Percentiles rank a stretch among this genome's conserved stretches.
phyloP scores from a whole-genome alignment of 2,888 invertebrate genomes.

The Drosophila ezoana region DNA sequence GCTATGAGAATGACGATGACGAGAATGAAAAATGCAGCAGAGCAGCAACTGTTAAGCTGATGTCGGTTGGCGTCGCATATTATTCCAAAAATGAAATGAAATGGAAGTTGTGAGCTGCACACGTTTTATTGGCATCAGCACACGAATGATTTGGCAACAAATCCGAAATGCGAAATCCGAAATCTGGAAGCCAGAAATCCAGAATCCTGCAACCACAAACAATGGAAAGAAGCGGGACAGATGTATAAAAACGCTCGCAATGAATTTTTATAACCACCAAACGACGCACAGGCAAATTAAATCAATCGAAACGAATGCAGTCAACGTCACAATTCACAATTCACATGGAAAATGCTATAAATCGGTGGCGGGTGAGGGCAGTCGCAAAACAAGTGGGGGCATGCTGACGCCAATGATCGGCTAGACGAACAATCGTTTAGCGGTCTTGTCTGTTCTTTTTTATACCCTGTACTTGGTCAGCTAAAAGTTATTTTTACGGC shows the following conservation, averaged over 20 bases:
- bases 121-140: constrained; percentile 63
- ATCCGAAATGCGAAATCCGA: constrained; percentile 41
- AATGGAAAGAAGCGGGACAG: constrained; percentile 12
- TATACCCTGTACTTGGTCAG: constrained; percentile 26
- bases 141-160: constrained; percentile 76
- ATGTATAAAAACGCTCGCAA: constrained; percentile 61
- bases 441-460: constrained; percentile 53
- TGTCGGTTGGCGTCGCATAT: constrained; percentile 50
- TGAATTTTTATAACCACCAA: constrained; percentile 77
- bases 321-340: constrained; percentile 67
- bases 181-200: constrained; percentile 2
- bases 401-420: constrained; percentile 61
- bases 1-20: constrained; percentile 34
- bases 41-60: constrained; percentile 48
- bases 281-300: constrained; percentile 71
- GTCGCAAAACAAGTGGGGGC: not conserved
- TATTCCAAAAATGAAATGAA: constrained; percentile 70
- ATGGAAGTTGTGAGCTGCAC: constrained; percentile 76
- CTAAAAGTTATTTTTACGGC: constrained; percentile 39
- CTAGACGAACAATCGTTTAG: constrained; percentile 58
- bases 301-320: constrained; percentile 77
- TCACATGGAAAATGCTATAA: constrained; percentile 78
- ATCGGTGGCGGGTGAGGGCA: constrained; percentile 31
- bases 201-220: constrained; percentile 10
- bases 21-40: constrained; percentile 65